Evolutionary conservation across 2,113 vertebrate species (phyloP).

Genomic region (Aleadryas rufinucha): DNA sequence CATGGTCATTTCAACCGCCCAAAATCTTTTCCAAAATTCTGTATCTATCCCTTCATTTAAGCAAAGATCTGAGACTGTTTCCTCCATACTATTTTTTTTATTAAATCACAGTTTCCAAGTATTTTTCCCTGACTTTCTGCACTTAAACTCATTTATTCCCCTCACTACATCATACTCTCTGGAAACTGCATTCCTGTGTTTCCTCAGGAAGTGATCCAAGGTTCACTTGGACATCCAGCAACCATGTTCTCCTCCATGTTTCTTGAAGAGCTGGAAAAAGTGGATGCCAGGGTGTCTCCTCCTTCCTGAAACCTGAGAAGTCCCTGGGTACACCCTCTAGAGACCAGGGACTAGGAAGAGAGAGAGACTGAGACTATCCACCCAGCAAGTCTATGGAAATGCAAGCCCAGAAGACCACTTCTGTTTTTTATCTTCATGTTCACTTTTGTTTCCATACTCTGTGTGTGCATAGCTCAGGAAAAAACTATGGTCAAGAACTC

Average conservation of each 20-base stretch:
- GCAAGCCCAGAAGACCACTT: not conserved
- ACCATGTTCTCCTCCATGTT: not conserved
- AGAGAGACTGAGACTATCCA: not conserved
- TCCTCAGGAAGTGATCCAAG: not conserved
- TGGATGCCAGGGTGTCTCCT: not conserved
- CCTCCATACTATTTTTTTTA: not conserved
- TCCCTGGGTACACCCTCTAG: not conserved
- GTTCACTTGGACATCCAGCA: not conserved
- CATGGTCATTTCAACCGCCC: not conserved
- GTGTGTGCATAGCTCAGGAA: not conserved
- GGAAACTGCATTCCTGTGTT: not conserved
- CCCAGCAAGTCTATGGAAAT: not conserved
- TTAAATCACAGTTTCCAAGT: not conserved
- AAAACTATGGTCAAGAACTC: not conserved
- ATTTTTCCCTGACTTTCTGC: not conserved
- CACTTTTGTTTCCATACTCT: not conserved
- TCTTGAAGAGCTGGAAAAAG: not conserved
- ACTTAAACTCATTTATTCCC: not conserved
- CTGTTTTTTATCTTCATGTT: not conserved
- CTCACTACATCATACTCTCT: not conserved
- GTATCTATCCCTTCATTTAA: not conserved
- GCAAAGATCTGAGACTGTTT: not conserved
- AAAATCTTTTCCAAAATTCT: not conserved
- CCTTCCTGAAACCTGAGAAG: not conserved
- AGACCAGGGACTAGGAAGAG: not conserved